Evolutionary conservation across 2,113 vertebrate species (phyloP).

Genomic region (Nerophis lumbriciformis): DNA sequence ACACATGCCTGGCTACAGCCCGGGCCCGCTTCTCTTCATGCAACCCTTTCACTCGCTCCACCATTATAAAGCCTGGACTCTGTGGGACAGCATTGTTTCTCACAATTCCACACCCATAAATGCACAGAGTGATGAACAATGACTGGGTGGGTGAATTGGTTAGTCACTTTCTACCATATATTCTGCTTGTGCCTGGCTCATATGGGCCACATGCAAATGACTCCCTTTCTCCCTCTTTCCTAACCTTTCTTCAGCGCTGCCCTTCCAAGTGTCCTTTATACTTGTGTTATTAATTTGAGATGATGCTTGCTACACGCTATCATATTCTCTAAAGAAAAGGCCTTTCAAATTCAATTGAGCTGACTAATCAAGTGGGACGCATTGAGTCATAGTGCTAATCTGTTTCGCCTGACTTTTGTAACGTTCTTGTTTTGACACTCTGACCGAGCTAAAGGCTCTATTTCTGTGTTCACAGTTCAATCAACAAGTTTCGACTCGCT

Average conservation of each 20-base stretch:
- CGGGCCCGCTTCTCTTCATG: conserved; percentile 49
- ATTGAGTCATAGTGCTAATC: conserved; percentile 35
- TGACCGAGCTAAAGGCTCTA: conserved; percentile 22
- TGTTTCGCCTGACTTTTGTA: conserved; percentile 32
- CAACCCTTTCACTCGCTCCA: conserved; percentile 40
- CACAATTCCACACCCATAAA: conserved; percentile 45
- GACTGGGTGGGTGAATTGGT: conserved; percentile 20
- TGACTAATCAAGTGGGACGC: conserved; percentile 32
- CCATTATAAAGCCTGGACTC: conserved; percentile 31
- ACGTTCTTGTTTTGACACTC: conserved; percentile 28
- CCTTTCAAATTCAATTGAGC: conserved; percentile 1
- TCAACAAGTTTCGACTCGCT: conserved; percentile 53
- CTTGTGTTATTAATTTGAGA: not conserved
- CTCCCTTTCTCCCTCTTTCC: conserved; percentile 4
- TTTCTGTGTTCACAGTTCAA: conserved; percentile 23
- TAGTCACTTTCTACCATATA: conserved; percentile 25
- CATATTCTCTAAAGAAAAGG: not conserved
- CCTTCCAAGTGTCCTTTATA: conserved; percentile 9
- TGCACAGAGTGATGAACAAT: conserved; percentile 49
- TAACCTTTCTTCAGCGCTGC: conserved; percentile 4
- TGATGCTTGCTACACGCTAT: not conserved
- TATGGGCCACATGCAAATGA: conserved; percentile 30
- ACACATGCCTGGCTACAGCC: conserved; percentile 42
- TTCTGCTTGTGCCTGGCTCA: conserved; percentile 27
- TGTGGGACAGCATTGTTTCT: conserved; percentile 54